A percentile compares a stretch with the other conserved stretches of the same genome.
Conservation (phyloP, 2,888 invertebrate genomes). For the Cantharis flavilabris region DNA sequence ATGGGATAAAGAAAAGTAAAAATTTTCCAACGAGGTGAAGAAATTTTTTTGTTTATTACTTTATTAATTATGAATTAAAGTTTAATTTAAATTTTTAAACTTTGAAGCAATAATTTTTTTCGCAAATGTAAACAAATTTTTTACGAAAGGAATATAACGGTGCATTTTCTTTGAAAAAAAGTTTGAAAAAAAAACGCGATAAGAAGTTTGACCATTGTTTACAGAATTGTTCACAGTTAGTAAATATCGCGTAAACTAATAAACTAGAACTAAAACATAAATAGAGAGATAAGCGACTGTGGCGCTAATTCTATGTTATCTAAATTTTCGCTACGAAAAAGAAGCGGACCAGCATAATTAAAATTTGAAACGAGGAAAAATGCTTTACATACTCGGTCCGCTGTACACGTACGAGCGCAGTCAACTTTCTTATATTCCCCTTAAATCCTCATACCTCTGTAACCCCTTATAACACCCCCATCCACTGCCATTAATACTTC, state of each 20-base stretch:
- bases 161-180: background rate
- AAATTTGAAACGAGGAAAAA: conserved; percentile 51
- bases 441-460: conserved; percentile 35
- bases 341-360: conserved; percentile 52
- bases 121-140: background rate
- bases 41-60: background rate
- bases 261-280: conserved; percentile 37
- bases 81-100: background rate
- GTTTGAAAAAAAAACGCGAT: background rate
- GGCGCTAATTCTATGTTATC: conserved; percentile 36
- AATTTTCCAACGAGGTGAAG: no score
- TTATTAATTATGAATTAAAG: background rate
- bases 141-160: background rate
- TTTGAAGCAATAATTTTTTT: background rate
- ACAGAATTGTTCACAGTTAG: background rate
- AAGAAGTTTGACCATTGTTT: background rate
- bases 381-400: conserved; percentile 51
- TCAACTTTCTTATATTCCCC: conserved; percentile 53
- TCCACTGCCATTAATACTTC: conserved; percentile 58
- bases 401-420: conserved; percentile 57
- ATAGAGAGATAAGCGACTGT: conserved; percentile 35
- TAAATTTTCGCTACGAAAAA: conserved; percentile 34
- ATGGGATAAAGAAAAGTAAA: no score
- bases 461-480: conserved; percentile 43
- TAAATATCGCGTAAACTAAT: conserved; percentile 33